A percentile compares a stretch with the other conserved stretches of the same genome.
Evolutionary conservation across 2,797 vertebrate genomes (phyloP).

Genomic region (Hemitrygon akajei): DNA sequence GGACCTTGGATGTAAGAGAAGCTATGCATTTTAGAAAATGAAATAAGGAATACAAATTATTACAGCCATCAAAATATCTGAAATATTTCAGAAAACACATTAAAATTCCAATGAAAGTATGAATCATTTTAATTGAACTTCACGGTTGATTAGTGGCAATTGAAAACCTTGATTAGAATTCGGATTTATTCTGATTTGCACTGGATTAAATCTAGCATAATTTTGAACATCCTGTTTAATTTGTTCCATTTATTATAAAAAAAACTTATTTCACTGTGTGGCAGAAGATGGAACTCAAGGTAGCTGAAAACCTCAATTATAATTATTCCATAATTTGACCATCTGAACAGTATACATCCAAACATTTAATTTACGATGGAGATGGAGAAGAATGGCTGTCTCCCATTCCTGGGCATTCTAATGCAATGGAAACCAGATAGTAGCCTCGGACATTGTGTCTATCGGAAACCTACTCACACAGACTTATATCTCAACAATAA

Average conservation of each 20-base stretch:
- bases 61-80: neutral
- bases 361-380: too few species aligned
- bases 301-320: neutral
- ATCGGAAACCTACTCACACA: too few species aligned
- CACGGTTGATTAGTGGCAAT: neutral
- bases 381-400: too few species aligned
- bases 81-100: neutral
- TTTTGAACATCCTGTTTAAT: neutral
- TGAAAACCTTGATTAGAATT: neutral
- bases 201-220: neutral
- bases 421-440: too few species aligned
- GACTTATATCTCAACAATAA: too few species aligned
- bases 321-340: too few species aligned
- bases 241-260: neutral
- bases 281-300: neutral
- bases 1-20: neutral
- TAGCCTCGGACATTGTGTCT: too few species aligned
- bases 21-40: neutral
- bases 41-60: neutral
- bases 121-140: neutral
- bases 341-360: too few species aligned
- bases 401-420: too few species aligned
- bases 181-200: neutral
- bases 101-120: conserved; percentile 3
- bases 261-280: neutral